These are phyloP conservation scores for Cetonia aurata DNA, from an alignment of 2,888 invertebrate species.

Conservation along the genomic window DNA sequence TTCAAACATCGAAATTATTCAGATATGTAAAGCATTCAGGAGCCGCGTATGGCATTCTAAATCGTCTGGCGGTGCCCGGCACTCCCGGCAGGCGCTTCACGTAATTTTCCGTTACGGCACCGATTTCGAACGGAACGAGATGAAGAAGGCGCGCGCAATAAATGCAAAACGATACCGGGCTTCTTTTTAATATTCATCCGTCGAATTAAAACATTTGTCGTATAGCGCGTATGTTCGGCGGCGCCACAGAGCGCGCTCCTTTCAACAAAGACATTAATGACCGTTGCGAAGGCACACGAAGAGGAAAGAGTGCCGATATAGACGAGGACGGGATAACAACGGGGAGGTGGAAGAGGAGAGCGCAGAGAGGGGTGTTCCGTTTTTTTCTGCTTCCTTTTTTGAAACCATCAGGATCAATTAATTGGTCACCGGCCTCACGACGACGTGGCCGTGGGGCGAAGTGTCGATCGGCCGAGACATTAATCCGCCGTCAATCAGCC, in stretches of 20 bases:
- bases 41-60: conserved; percentile 24
- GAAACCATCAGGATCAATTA: conserved; percentile 43
- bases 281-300: conserved; percentile 17
- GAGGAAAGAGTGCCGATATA: not conserved
- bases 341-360: conserved; percentile 2
- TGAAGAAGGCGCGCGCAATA: conserved; percentile 32
- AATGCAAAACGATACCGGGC: conserved; percentile 40
- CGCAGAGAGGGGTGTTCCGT: not conserved
- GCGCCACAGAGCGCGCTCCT: conserved; percentile 25
- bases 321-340: conserved; percentile 20
- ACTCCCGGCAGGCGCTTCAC: too few relatives aligned
- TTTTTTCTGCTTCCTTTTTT: conserved; percentile 26
- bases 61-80: conserved; percentile 14
- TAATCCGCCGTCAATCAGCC: conserved; percentile 45
- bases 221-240: conserved; percentile 37
- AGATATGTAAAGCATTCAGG: conserved; percentile 24
- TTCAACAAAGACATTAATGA: conserved; percentile 38
- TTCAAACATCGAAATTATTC: conserved; percentile 11
- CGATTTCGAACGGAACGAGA: conserved; percentile 9
- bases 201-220: conserved; percentile 45
- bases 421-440: conserved; percentile 40
- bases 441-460: conserved; percentile 21
- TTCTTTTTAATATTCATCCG: conserved; percentile 43
- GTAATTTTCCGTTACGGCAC: conserved; percentile 24
- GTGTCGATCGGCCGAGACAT: conserved; percentile 42